These are phyloP conservation scores for Pterostichus madidus DNA, from an alignment of 2,888 invertebrate species.

Conservation along the genomic window DNA sequence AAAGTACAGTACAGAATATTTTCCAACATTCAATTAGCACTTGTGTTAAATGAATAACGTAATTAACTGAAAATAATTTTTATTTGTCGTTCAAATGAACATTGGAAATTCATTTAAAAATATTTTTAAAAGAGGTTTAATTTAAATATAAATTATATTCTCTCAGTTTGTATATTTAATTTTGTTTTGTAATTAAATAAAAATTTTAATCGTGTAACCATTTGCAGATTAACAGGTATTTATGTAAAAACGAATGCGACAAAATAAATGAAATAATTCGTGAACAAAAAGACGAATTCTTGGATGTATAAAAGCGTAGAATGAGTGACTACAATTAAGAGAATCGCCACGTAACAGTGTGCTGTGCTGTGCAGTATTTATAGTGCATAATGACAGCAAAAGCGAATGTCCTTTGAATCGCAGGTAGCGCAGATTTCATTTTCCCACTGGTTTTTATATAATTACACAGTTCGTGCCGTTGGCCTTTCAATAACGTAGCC, in stretches of 20 bases:
- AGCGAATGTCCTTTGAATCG: conserved; percentile 32
- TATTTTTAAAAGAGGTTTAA: conserved; percentile 18
- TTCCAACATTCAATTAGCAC: not conserved
- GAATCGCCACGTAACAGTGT: conserved; percentile 20
- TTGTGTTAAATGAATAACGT: conserved; percentile 1
- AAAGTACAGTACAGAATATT: too few relatives aligned
- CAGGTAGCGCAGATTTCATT: conserved; percentile 37
- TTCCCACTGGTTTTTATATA: conserved; percentile 53
- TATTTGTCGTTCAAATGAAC: conserved; percentile 9
- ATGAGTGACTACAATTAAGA: conserved; percentile 2
- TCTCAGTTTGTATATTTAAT: conserved; percentile 1
- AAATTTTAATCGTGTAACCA: not conserved
- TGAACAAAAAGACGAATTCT: conserved; percentile 11
- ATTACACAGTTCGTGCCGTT: conserved; percentile 46
- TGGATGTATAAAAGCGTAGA: conserved; percentile 14
- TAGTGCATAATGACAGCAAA: conserved; percentile 26
- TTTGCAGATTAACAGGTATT: conserved; percentile 17
- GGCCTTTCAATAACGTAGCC: conserved; percentile 52
- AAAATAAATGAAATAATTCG: conserved; percentile 35
- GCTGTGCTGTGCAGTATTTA: not conserved
- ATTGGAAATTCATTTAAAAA: not conserved
- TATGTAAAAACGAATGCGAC: conserved; percentile 7
- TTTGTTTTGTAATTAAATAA: conserved; percentile 7
- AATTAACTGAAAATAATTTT: not conserved
- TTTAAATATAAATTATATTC: conserved; percentile 22